Percentiles rank a stretch among this genome's conserved stretches.
phyloP scores from a whole-genome alignment of 2,113 vertebrate species.

The Ciconia stormi region DNA sequence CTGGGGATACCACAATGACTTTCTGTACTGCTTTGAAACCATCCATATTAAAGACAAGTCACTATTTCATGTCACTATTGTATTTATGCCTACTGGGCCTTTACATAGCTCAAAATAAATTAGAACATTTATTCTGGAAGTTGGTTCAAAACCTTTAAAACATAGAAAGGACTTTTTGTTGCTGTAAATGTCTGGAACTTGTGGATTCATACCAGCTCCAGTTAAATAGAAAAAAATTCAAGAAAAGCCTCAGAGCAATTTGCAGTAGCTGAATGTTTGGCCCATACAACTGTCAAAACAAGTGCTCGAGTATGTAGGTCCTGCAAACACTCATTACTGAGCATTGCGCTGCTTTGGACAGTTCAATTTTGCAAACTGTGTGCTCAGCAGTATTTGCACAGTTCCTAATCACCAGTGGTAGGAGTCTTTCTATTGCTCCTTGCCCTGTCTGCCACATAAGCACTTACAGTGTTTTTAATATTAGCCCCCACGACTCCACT shows the following conservation, averaged over 20 bases:
- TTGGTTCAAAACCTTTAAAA: not conserved
- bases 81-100: not conserved
- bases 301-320: not conserved
- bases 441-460: not conserved
- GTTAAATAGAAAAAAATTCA: not conserved
- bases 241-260: not conserved
- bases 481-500: not conserved
- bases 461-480: not conserved
- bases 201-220: not conserved
- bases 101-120: not conserved
- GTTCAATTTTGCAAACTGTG: not conserved
- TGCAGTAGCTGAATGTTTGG: not conserved
- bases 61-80: accelerated
- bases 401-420: not conserved
- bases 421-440: not conserved
- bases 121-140: not conserved
- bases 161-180: not conserved
- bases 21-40: not conserved
- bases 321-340: not conserved
- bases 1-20: not conserved
- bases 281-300: not conserved
- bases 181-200: not conserved
- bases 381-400: not conserved
- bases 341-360: not conserved
- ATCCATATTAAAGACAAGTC: not conserved